phyloP scores from a whole-genome alignment of 2,888 invertebrate genomes.

The Aethes cnicana region DNA sequence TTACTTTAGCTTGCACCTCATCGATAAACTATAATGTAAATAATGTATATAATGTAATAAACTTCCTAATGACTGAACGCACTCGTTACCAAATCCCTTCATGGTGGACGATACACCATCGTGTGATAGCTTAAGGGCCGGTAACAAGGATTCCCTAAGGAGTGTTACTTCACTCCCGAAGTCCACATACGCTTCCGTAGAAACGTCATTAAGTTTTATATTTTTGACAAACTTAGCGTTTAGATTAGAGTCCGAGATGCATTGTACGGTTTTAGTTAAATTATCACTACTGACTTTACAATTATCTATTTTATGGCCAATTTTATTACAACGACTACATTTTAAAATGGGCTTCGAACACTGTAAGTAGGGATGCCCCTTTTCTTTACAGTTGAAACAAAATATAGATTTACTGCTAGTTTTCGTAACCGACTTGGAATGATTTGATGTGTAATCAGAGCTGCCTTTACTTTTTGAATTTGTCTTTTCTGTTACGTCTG shows the following conservation, averaged over 20 bases:
- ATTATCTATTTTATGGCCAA: neutral
- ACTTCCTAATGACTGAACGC: neutral
- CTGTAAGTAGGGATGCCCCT: constrained; percentile 19
- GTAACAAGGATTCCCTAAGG: neutral
- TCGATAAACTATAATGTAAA: no score
- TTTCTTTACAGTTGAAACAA: constrained; percentile 31
- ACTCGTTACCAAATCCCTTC: constrained; percentile 1
- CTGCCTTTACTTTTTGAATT: neutral
- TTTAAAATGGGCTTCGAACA: constrained; percentile 17
- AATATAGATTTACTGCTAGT: neutral
- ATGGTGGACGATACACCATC: neutral
- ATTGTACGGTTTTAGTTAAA: neutral
- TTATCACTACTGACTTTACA: neutral
- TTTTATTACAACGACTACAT: neutral
- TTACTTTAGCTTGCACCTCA: constrained; percentile 19
- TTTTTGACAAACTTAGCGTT: constrained; percentile 13
- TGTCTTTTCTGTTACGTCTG: constrained; percentile 1
- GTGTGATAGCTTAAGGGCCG: neutral
- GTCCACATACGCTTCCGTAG: constrained; percentile 1
- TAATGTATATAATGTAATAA: no score
- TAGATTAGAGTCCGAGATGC: neutral
- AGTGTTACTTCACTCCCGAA: constrained; percentile 20
- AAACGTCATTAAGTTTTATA: neutral
- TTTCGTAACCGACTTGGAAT: neutral
- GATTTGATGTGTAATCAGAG: neutral